Base-by-base conservation (phyloP, 2,113 vertebrate species). In the Vidua chalybeata region DNA sequence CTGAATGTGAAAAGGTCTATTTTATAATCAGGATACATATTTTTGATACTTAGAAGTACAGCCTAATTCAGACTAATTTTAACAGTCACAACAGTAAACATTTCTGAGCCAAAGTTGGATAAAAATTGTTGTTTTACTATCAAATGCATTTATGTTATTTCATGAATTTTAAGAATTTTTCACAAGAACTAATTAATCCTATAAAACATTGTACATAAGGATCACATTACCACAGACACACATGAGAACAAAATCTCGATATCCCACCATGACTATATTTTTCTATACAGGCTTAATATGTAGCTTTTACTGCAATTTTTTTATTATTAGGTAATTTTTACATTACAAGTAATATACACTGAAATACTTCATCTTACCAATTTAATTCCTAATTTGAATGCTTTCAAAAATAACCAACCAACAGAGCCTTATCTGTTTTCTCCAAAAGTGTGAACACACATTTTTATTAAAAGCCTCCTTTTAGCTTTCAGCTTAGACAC, bases 401-500 rank as follows among this genome's bases (percentile, higher is more conserved):
- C 15, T 27, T 63, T 67, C 8, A 77, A 58, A 94, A 87, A 79
- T 31, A 91, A 79, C 31, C 10, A 64, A 28, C 12, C 26, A 68
- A 66, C 8, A 69, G 51, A 85, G 77, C 13, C 2, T 39, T 43
- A 35, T 43, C 35, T 51, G 15, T 77, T 88, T 69, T 78, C 51
- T 80, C 23, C 55, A 68, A 13, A 87, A 80, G 55, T 10, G n/a
- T 62, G 64, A 89, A 89, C 31, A 56, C 13, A 55, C 18, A 5
- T 61, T 88, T 94, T 89, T 46, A 56, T 54, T 49, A 74, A 35
- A 3, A 73, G 9, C 7, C 28, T 77, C 41, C 49, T 83, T 84
- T 78, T 24, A 90, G 79, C 39, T 74, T 93, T 75, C 52, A 93
- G 45, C 41, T 82, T 83, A 82, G 66, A 84, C 35, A 45, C 55